Conservation (phyloP, 2,113 vertebrate species). For the Oncorhynchus nerka region DNA sequence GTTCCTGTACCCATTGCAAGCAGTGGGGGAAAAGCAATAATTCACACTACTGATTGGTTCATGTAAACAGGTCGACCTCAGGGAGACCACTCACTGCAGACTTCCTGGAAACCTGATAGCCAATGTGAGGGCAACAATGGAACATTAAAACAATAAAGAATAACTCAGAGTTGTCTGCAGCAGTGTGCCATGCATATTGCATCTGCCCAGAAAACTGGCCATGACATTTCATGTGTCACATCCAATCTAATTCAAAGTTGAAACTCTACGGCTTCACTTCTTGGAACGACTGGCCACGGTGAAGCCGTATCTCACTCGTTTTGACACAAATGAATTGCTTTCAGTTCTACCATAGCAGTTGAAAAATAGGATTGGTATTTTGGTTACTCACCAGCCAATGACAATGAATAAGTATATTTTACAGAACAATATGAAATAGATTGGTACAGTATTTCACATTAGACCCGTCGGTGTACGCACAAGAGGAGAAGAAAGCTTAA, state of each 20-base stretch:
- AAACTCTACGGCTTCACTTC: background rate
- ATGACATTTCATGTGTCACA: slow-evolving; percentile 43
- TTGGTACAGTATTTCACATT: slow-evolving; percentile 23
- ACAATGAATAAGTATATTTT: slow-evolving; percentile 9
- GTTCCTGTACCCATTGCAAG: slow-evolving; percentile 4
- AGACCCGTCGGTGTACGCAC: slow-evolving; percentile 7
- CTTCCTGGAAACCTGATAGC: slow-evolving; percentile 7
- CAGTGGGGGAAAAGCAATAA: slow-evolving; percentile 25
- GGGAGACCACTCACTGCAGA: background rate
- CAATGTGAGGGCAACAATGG: background rate
- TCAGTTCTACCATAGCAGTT: slow-evolving; percentile 24
- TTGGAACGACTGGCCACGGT: slow-evolving; percentile 5
- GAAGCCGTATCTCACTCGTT: slow-evolving; percentile 27
- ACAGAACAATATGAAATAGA: background rate
- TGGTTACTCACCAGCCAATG: background rate
- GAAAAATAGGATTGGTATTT: slow-evolving; percentile 19
- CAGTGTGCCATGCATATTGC: background rate
- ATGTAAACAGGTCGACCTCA: slow-evolving; percentile 18
- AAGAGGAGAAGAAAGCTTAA: slow-evolving; percentile 1
- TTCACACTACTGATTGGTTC: slow-evolving; percentile 15
- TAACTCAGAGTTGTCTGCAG: background rate
- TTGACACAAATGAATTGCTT: slow-evolving; percentile 39
- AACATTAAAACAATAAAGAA: background rate
- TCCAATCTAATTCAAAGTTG: slow-evolving; percentile 33
- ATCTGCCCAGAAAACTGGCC: slow-evolving; percentile 34